Percentiles rank a stretch among this genome's conserved stretches.
Conservation (phyloP, 2,113 vertebrate species). For the Nestor notabilis region DNA sequence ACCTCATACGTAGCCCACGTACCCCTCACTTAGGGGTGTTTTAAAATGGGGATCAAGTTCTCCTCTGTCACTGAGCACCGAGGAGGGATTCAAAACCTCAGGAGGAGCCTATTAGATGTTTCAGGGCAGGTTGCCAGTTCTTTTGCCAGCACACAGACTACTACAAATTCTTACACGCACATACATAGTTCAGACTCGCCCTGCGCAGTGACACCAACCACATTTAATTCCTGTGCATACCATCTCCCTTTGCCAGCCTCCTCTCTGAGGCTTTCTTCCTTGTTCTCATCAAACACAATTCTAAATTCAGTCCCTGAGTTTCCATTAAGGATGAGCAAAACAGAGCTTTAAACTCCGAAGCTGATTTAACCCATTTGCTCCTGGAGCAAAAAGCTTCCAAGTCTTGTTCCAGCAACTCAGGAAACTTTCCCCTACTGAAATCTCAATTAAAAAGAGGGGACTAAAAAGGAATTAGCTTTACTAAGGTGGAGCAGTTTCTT, state of each 20-base stretch:
- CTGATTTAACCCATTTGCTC: conserved; percentile 47
- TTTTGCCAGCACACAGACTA: conserved; percentile 60
- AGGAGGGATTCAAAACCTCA: conserved; percentile 22
- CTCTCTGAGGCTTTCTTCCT: background rate
- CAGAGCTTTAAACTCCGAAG: conserved; percentile 20
- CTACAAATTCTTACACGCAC: conserved; percentile 66
- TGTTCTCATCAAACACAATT: conserved; percentile 40
- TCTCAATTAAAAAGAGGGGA: background rate
- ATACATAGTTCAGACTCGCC: conserved; percentile 60
- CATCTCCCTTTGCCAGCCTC: conserved; percentile 49
- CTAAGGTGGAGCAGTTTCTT: background rate
- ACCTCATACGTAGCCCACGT: background rate
- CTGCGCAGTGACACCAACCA: conserved; percentile 53
- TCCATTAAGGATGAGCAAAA: conserved; percentile 55
- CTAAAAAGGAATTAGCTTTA: background rate
- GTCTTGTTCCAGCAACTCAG: background rate
- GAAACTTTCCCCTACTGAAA: background rate
- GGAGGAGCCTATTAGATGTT: conserved; percentile 45
- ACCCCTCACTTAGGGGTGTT: background rate
- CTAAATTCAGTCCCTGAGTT: conserved; percentile 48
- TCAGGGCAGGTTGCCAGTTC: conserved; percentile 48
- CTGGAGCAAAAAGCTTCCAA: background rate
- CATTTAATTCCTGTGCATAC: conserved; percentile 62
- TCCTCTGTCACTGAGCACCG: background rate
- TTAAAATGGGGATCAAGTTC: conserved; percentile 5